Evolutionary conservation across 64 coral and sea anemone species (phyloP), one percentile per base, ranked within the genome.

Genomic region (Platygyra sinensis): DNA sequence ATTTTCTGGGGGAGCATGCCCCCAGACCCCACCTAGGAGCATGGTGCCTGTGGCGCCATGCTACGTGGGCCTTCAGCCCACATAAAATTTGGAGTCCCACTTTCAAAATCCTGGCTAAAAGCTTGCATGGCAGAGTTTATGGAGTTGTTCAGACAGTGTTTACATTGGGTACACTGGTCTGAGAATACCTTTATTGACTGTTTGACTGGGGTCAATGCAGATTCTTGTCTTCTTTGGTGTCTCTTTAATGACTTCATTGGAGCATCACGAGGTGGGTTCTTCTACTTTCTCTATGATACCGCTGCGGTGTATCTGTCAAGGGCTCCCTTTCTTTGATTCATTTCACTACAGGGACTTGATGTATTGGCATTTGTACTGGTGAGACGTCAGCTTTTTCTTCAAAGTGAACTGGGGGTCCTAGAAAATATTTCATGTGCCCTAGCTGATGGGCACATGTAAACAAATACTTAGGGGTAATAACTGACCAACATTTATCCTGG

Each of bases 251-350:
- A 54, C 77, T 13, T 87, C 62, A 33, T 89, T 94, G 19, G 87
- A 89, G 80, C 78, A 94, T 60, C 87, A 94, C 22, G 19, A 30
- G 54, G 78, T 85, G 86, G 79, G 36, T 89, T 2, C 72, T 7
- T 60, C n/a, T 10, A 52, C 78, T 78, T 93, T 93, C 31, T 52
- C 46, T 30, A 93, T 87, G 54, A 93, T 82, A 24, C 54, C 83
- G 25, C 81, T 82, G 36, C 77, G 38, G 71, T 64, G 31, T 93
- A 87, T 63, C 80, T 30, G 86, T 93, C 63, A 24, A 87, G 86
- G 51, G 82, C 74, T 93, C 79, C 91, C 78, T 92, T 75, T 93
- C 85, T 22, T 72, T 93, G 27, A 49, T 38, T 14, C 85, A 18
- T 88, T 93, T 93, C 11, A 65, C 83, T 52, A 82, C 75, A 16